Evolutionary conservation across 2,113 vertebrate genomes (phyloP).

Genomic region (Maccullochella peelii): DNA sequence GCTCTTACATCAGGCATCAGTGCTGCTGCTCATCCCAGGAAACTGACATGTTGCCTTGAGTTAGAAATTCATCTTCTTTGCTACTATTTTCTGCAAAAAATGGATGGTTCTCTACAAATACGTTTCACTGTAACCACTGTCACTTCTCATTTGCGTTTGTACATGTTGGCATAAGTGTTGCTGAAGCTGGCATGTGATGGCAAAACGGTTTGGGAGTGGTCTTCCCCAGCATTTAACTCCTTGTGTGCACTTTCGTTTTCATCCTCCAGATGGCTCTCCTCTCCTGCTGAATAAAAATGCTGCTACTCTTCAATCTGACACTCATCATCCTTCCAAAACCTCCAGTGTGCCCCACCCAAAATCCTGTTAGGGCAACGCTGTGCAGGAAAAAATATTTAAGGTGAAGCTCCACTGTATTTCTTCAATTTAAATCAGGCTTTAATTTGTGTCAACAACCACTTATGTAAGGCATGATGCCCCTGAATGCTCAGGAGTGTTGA

Average conservation of each 20-base stretch:
- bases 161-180: background rate
- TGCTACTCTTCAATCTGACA: conserved; percentile 49
- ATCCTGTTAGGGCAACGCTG: conserved; percentile 46
- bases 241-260: background rate
- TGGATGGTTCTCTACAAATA: background rate
- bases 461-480: background rate
- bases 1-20: conserved; percentile 21
- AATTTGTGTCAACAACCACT: background rate
- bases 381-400: background rate
- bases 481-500: background rate
- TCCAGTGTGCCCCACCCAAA: conserved; percentile 82
- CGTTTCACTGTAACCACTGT: background rate
- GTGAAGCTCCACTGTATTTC: background rate
- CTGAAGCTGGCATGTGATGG: background rate
- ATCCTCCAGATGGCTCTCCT: conserved; percentile 78
- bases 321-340: conserved; percentile 65
- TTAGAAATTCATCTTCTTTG: background rate
- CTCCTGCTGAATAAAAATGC: conserved; percentile 41
- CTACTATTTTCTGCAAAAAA: background rate
- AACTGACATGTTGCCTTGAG: background rate
- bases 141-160: background rate
- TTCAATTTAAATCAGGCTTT: conserved; percentile 3
- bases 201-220: conserved; percentile 66
- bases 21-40: background rate
- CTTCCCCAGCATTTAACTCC: background rate